Percentiles rank a stretch among this genome's conserved stretches.
Evolutionary conservation across 2,888 invertebrate genomes (phyloP).

Genomic region (Gandaritis pyraliata): DNA sequence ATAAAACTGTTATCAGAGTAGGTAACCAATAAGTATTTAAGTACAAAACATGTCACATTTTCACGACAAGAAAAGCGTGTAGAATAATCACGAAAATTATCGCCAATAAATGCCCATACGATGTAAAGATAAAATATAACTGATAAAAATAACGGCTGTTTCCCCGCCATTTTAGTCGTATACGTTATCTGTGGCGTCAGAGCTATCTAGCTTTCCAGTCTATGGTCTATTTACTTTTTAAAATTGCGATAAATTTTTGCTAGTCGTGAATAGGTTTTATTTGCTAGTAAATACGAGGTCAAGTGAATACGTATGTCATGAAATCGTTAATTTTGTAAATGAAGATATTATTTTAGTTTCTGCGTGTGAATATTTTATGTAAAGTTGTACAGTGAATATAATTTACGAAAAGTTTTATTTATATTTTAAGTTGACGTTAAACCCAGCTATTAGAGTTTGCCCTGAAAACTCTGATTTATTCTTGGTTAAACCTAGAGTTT

Average conservation of each 20-base stretch:
- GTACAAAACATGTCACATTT: constrained; percentile 33
- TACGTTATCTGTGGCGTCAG: constrained; percentile 58
- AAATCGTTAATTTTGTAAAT: constrained; percentile 29
- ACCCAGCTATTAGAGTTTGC: no score
- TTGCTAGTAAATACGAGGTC: constrained; percentile 26
- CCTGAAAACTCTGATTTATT: no score
- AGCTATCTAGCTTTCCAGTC: constrained; percentile 37
- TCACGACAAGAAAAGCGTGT: constrained; percentile 47
- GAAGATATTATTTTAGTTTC: constrained; percentile 10
- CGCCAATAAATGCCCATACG: constrained; percentile 59
- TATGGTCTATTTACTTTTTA: constrained; percentile 66
- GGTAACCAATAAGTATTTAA: neutral
- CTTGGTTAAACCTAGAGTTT: no score
- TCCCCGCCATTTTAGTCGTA: constrained; percentile 69
- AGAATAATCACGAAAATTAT: constrained; percentile 61
- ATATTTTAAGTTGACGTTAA: no score
- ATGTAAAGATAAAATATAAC: constrained; percentile 64
- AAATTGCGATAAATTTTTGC: constrained; percentile 61
- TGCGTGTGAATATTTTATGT: no score
- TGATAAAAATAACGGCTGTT: constrained; percentile 71
- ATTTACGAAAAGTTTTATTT: no score
- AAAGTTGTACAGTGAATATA: neutral
- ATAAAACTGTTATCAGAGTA: constrained; percentile 27
- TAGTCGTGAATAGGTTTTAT: constrained; percentile 48
- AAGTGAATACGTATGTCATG: constrained; percentile 25